Base-by-base conservation (phyloP, 2,113 vertebrate genomes). In the Archilochus colubris region DNA sequence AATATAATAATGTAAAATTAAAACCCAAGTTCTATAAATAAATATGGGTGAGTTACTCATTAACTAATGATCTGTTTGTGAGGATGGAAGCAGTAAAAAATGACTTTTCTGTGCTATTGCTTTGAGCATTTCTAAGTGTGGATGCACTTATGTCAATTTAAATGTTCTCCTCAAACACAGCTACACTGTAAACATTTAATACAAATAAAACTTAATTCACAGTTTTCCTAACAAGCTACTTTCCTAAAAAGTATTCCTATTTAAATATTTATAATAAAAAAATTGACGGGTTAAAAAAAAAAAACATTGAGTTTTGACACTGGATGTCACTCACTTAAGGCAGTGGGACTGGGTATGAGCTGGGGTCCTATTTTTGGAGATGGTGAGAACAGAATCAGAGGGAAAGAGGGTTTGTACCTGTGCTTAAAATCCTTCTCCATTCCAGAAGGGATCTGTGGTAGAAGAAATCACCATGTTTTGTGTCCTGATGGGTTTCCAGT, bases 1-100 rank as follows among this genome's bases (percentile, higher is more conserved):
- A 87, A 73, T 68, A 76, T 10, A 78, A 57, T 51, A 82, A n/a
- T 44, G 40, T 54, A 40, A 78, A 95, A 86, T 19, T 79, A 58
- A 90, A 89, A 86, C 74, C 61, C 31, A 78, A 75, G 61, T 81
- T 72, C 89, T 84, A 70, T 68, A 88, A 95, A 91, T 88, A 95
- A 86, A 58, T 75, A 44, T 1, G 36, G 44, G 40, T 8, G 50
- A 74, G 73, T 83, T 94, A 90, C 93, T 91, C 61, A 82, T 85
- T 90, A 96, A 74, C 77, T 82, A 92, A 89, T 93, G 81, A 89
- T 89, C 55, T 91, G 31, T 73, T 94, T 76, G 80, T 55, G 55
- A 68, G 81, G 67, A 82, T 83, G 46, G 25, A 53, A 73, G 90
- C 82, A 86, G 89, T 44, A 66, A 86, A 53, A n/a, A 64, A 78